Evolutionary conservation across 2,797 vertebrate genomes (phyloP), one percentile per base, ranked within the genome.

Genomic region (Heliangelus exortis): DNA sequence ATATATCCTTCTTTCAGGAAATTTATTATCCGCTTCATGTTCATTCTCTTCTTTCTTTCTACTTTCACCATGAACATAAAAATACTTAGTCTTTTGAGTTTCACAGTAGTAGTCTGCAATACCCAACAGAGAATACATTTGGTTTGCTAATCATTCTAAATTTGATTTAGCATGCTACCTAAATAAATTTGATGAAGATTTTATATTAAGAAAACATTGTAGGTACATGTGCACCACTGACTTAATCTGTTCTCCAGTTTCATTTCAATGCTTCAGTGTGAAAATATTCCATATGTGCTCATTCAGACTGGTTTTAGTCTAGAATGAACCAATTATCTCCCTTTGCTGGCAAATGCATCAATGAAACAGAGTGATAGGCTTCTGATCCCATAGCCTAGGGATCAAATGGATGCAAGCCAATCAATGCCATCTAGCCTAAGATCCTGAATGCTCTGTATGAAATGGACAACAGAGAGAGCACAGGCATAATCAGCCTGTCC

Each of bases 161-260:
- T 19, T 22, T 47, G 10, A 47, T 5, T 1, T 2, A 59, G 29
- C 28, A 0, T 12, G 0, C 28, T 59, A 3, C 28, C 15, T 55
- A 59, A 94, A 43, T 74, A 90, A 80, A 67, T 71, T 34, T 51
- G 25, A 28, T 22, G 6, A 9, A 57, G 36, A 21, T 50, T 75
- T 84, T 55, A 55, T 25, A n/a, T 55, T 19, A 51, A 48, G 31
- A 79, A 71, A 79, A 71, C 2, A 26, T 20, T 28, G 21, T 34
- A 36, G 10, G 12, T 61, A 84, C 53, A 36, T 7, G 10, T 3
- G 9, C 20, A 21, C 7, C 17, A 51, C 7, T 33, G 36, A 80
- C 65, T 66, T 62, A 16, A 51, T 69, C 39, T 34, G 17, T 47
- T 23, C 13, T 69, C 45, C 20, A 28, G 31, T 59, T 84, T 83